phyloP scores from a whole-genome alignment of 92 coral and sea anemone genomes.

The Nematostella vectensis region DNA sequence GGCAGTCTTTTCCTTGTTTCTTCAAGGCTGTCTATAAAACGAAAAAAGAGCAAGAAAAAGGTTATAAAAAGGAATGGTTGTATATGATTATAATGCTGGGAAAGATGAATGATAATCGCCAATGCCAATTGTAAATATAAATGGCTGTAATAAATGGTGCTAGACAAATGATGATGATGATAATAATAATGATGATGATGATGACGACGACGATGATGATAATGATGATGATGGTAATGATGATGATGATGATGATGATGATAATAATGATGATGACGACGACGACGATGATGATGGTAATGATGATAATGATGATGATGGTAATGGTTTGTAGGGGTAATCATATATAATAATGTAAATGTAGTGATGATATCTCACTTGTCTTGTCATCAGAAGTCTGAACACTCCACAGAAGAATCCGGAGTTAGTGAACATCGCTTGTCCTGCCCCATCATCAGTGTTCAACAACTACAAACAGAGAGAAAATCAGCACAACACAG shows the following conservation, averaged over 20 bases:
- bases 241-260: neutral
- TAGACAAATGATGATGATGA: too few relatives aligned
- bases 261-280: neutral
- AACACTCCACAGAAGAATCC: slow-evolving; percentile 63
- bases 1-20: slow-evolving; percentile 19
- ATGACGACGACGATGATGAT: neutral
- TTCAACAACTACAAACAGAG: too few relatives aligned
- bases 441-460: slow-evolving; percentile 23
- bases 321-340: too few relatives aligned
- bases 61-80: neutral
- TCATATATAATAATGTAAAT: too few relatives aligned
- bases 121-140: too few relatives aligned
- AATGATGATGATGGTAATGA: slow-evolving; percentile 1
- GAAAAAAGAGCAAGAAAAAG: neutral
- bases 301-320: neutral
- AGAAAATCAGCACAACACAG: too few relatives aligned
- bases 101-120: too few relatives aligned
- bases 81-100: too few relatives aligned
- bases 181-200: neutral
- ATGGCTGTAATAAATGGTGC: too few relatives aligned
- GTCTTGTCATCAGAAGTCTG: slow-evolving; percentile 75
- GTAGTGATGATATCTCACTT: slow-evolving; percentile 56
- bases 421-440: slow-evolving; percentile 40
- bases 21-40: slow-evolving; percentile 39
- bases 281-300: neutral